Conservation (phyloP, 1,140 invertebrate species). For the Pararge aegeria region DNA sequence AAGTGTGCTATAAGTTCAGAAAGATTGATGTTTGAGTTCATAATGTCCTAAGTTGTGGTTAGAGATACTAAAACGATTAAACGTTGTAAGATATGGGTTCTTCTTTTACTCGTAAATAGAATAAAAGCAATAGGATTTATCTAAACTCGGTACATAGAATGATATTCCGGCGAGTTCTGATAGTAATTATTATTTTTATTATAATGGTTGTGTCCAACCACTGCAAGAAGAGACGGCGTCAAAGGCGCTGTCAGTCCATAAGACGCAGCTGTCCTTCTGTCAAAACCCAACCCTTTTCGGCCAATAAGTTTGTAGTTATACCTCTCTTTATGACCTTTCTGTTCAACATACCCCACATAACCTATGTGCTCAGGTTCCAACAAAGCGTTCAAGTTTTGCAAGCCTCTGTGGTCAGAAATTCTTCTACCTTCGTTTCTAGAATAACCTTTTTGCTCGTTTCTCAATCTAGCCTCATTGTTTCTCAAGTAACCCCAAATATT, state of each 20-base stretch:
- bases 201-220: too few species aligned
- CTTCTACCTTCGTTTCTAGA: not conserved
- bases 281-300: not conserved
- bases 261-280: not conserved
- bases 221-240: too few species aligned
- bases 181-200: too few species aligned
- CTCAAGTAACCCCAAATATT: not conserved
- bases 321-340: not conserved
- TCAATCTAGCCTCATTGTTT: not conserved
- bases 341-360: not conserved
- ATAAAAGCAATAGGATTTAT: too few species aligned
- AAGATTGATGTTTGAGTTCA: too few species aligned
- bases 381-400: not conserved
- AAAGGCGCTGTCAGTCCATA: not conserved
- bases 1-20: too few species aligned
- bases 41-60: too few species aligned
- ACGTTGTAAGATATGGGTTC: too few species aligned
- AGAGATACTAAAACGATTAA: too few species aligned
- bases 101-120: too few species aligned
- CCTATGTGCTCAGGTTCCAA: not conserved
- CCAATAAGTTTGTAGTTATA: not conserved
- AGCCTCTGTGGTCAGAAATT: not conserved
- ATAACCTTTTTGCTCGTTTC: not conserved
- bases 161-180: too few species aligned
- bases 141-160: too few species aligned